These are phyloP conservation scores for Mesitornis unicolor DNA, from an alignment of 2,113 vertebrate species.

Conservation along the genomic window DNA sequence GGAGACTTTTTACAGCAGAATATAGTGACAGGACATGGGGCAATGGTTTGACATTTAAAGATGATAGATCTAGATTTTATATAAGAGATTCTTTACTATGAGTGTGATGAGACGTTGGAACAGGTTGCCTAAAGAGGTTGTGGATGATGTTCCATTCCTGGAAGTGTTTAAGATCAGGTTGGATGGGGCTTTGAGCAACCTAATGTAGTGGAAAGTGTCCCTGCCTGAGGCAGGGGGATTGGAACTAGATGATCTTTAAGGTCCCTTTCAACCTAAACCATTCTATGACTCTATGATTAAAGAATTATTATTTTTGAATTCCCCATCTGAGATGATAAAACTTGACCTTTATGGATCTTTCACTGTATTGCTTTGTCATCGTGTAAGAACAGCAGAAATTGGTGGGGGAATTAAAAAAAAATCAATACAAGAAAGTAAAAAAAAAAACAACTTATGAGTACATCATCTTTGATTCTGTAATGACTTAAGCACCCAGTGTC, in stretches of 20 bases:
- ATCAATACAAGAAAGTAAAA: accelerated
- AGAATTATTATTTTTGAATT: not conserved
- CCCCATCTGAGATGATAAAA: not conserved
- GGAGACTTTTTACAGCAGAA: not conserved
- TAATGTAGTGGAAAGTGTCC: not conserved
- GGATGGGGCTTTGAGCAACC: not conserved
- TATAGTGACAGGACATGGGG: not conserved
- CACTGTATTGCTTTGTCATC: not conserved
- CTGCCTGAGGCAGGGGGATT: accelerated
- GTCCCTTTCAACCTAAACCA: not conserved
- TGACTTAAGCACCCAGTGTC: not conserved
- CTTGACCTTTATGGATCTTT: not conserved
- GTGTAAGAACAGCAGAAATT: not conserved
- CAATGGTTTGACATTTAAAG: not conserved
- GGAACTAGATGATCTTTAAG: not conserved
- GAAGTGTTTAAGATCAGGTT: not conserved
- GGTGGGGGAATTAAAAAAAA: not conserved
- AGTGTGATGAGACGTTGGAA: accelerated
- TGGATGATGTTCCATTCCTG: not conserved
- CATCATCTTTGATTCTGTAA: not conserved
- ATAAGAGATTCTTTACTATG: not conserved
- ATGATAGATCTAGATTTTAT: not conserved
- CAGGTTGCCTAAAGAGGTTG: not conserved
- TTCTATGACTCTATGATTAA: not conserved
- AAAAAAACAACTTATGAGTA: not conserved